phyloP scores from a whole-genome alignment of 2,113 vertebrate genomes.

The Mustela lutreola region DNA sequence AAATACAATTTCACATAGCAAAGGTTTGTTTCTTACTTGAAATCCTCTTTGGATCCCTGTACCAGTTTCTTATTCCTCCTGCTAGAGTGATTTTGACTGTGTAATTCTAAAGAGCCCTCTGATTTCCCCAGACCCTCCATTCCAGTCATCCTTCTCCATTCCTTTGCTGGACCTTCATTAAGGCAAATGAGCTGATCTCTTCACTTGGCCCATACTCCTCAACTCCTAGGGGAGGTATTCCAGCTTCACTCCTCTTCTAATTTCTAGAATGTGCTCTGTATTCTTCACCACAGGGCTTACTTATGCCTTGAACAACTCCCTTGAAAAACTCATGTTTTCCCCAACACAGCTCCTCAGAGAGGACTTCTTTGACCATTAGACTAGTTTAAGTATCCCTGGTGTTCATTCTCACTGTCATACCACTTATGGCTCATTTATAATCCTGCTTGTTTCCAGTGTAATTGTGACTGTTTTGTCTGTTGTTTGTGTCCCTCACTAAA shows the following conservation, averaged over 20 bases:
- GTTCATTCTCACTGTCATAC: background rate
- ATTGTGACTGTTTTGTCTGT: background rate
- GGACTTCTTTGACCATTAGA: background rate
- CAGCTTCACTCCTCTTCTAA: background rate
- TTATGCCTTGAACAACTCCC: background rate
- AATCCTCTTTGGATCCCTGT: background rate
- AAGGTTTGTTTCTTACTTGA: background rate
- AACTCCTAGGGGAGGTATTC: background rate
- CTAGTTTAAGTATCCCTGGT: background rate
- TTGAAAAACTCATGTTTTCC: background rate
- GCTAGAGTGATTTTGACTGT: background rate
- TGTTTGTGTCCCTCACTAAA: background rate
- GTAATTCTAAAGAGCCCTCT: background rate
- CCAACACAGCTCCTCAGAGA: background rate
- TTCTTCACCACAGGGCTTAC: background rate
- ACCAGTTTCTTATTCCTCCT: background rate
- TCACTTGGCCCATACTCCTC: background rate
- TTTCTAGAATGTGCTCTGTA: background rate
- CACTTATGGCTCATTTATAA: background rate
- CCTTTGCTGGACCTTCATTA: background rate
- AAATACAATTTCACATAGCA: background rate
- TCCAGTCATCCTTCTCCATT: background rate
- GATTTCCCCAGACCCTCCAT: background rate
- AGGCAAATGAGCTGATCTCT: background rate
- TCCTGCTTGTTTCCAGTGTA: background rate